phyloP scores from a whole-genome alignment of 2,888 invertebrate species.

The Lissonota sp. region DNA sequence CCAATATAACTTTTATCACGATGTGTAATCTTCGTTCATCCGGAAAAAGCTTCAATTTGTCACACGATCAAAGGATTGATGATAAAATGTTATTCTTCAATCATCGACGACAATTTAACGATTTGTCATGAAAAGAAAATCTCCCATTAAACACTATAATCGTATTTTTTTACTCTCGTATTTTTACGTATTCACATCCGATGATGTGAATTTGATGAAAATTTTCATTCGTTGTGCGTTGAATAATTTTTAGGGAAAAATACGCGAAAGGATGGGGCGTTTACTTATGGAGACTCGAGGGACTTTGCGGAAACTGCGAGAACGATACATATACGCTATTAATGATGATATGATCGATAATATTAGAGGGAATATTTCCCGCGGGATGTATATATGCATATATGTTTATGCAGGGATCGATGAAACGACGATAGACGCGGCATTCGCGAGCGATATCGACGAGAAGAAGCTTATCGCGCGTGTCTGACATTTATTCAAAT shows the following conservation, averaged over 20 bases:
- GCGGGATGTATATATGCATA: slow-evolving; percentile 76
- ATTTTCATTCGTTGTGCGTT: slow-evolving; percentile 57
- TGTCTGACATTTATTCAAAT: slow-evolving; percentile 83
- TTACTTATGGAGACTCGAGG: slow-evolving; percentile 32
- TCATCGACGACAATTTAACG: slow-evolving; percentile 32
- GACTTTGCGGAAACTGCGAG: slow-evolving; percentile 56
- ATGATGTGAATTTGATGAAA: slow-evolving; percentile 67
- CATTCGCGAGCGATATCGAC: slow-evolving; percentile 54
- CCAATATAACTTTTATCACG: slow-evolving; percentile 12
- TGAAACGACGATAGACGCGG: slow-evolving; percentile 75
- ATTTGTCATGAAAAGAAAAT: slow-evolving; percentile 25
- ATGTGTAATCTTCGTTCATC: slow-evolving; percentile 16
- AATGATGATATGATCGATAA: slow-evolving; percentile 82
- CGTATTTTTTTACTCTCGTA: neutral
- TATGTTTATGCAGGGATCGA: slow-evolving; percentile 16
- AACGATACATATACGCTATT: slow-evolving; percentile 71
- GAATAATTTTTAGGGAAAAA: slow-evolving; percentile 28
- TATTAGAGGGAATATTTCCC: slow-evolving; percentile 82
- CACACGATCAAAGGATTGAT: slow-evolving; percentile 15
- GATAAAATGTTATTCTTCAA: neutral
- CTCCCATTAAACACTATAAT: too few relatives aligned
- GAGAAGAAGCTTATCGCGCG: slow-evolving; percentile 75
- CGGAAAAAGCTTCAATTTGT: slow-evolving; percentile 39
- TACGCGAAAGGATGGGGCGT: slow-evolving; percentile 21
- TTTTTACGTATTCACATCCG: slow-evolving; percentile 15